Conservation (phyloP, 1,140 invertebrate genomes). For the Scaptomyza hsui region DNA sequence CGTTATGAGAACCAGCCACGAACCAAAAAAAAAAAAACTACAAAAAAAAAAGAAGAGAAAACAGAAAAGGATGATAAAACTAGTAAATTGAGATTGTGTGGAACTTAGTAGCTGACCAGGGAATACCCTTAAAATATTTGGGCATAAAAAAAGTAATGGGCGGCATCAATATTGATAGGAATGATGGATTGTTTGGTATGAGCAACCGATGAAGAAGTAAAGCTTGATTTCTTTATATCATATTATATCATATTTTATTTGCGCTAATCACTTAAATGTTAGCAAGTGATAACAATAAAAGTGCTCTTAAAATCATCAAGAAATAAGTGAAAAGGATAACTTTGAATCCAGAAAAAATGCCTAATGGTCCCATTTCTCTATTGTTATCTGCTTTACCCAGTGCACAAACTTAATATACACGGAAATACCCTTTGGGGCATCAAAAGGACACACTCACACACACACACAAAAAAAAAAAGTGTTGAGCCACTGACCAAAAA, state of each 20-base stretch:
- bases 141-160: no score
- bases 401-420: constrained; percentile 61
- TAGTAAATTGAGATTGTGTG: not conserved
- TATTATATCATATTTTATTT: no score
- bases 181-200: no score
- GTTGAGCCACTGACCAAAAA: constrained; percentile 75
- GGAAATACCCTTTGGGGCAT: constrained; percentile 63
- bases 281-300: not conserved
- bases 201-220: no score
- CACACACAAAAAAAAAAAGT: constrained; percentile 48
- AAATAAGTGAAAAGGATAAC: not conserved
- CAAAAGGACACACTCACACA: constrained; percentile 53
- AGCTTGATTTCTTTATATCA: no score
- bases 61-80: constrained; percentile 40
- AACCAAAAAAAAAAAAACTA: constrained; percentile 33
- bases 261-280: no score
- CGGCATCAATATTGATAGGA: not conserved
- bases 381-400: constrained; percentile 20
- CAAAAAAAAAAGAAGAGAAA: constrained; percentile 12
- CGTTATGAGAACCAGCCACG: constrained; percentile 63
- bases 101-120: not conserved
- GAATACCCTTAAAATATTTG: not conserved
- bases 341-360: not conserved
- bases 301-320: not conserved
- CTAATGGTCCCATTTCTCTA: not conserved